Base-by-base conservation (phyloP, 2,113 vertebrate genomes). In the Cyprinodon brontotheroides region DNA sequence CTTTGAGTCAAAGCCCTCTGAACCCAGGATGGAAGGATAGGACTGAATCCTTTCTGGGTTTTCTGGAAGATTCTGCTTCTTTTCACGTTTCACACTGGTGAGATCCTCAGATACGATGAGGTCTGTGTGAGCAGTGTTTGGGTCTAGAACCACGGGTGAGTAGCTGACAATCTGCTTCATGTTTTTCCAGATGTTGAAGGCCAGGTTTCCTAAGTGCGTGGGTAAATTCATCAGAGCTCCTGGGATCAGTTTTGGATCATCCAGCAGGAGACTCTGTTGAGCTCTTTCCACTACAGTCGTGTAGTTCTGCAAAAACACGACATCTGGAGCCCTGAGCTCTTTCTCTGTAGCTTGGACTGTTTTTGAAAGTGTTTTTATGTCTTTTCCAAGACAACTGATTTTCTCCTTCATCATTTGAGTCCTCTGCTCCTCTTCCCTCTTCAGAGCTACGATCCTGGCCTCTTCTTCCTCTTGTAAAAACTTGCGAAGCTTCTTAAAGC, bases 1-100 rank as follows among this genome's bases (percentile, higher is more conserved):
- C 15, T 45, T 73, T 4, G 80, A 86, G 40, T 74, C 0, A n/a
- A 79, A 86, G 36, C 73, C 84, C 66, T 80, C 68, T 1, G 77
- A 83, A 11, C 71, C 77, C 11, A 72, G 68, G 40, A 86, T 22
- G 43, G 43, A 45, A 45, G 43, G 43, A 45, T 45, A 45, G 43
- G 9, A 10, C 43, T 45, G 43, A 15, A 66, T 47, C 65, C 65
- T 29, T 43, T 66, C 65, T 8, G 41, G 65, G 9, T 66, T 66
- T 22, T 47, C 41, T 6, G 65, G 65, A 47, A 66, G 41, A 11
- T 29, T 3, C 65, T 66, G 65, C 7, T 4, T 14, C 8, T 66
- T n/a, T 29, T 22, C 65, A 22, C 11, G 41, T 5, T 4, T 47
- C 41, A 66, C 47, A 11, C 61, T 38, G 36, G 43, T 61, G 57